Conservation (phyloP, 1,140 invertebrate species). For the Frieseomelitta varia region DNA sequence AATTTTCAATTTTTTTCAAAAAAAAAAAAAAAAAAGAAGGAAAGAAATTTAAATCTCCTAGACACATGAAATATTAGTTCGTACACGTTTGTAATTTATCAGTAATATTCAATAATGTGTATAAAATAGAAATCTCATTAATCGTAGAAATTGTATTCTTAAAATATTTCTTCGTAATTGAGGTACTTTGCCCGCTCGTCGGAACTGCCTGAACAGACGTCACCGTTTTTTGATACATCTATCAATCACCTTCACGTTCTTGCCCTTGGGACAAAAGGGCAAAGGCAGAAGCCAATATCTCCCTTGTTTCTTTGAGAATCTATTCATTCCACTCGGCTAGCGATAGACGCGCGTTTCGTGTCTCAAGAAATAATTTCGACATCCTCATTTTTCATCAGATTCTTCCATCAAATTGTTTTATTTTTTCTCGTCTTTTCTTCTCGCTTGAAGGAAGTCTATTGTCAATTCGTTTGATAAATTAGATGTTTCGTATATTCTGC, state of each 20-base stretch:
- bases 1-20: not conserved
- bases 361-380: not conserved
- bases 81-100: not conserved
- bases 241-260: constrained; percentile 19
- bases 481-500: not conserved
- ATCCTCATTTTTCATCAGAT: not conserved
- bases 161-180: constrained; percentile 1
- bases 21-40: too few relatives aligned
- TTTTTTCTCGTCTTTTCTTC: too few relatives aligned
- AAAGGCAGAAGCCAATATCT: constrained; percentile 15
- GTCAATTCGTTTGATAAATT: not conserved
- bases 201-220: not conserved
- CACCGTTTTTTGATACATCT: constrained; percentile 6
- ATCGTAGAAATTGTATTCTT: not conserved
- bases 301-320: constrained; percentile 21
- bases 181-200: not conserved
- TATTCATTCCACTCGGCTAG: constrained; percentile 20
- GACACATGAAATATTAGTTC: not conserved
- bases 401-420: not conserved
- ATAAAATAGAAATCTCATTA: not conserved
- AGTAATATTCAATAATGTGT: not conserved
- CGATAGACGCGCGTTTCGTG: constrained; percentile 7
- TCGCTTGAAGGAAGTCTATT: not conserved
- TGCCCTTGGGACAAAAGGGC: constrained; percentile 8
- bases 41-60: not conserved